Evolutionary conservation across 2,797 vertebrate species (phyloP), one percentile per base, ranked within the genome.

Genomic region (Denticeps clupeoides): DNA sequence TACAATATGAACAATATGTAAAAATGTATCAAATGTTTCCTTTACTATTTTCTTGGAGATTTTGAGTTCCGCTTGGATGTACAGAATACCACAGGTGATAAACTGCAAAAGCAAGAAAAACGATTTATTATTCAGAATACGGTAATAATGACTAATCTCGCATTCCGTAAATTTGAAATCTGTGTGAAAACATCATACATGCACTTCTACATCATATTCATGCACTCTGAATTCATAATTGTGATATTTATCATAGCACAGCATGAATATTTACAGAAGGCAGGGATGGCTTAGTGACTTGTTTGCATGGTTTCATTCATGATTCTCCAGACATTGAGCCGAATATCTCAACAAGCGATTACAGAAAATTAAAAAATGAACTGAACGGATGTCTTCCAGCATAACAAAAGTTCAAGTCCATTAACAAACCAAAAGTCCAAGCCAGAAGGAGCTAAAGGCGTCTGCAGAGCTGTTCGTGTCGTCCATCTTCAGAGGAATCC

Each of bases 21-120:
- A 1, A 31, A 19, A 37, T 33, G 45, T 16, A 9, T 23, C 1
- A 9, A 15, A 26, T 6, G 13, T 5, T 10, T 1, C 10, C 63
- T 77, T 74, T 58, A 82, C 82, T 3, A 59, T 71, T 67, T 82
- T 81, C 62, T 84, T 84, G 33, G 73, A 73, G 3, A 69, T 67
- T 10, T 62, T 71, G 37, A 67, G 59, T 18, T 79, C 77, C 24
- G 80, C 50, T 53, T 77, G 16, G 28, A 83, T 65, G 43, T 64
- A 84, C 26, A 82, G 47, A 59, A 74, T 46, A 10, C 81, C 81
- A 70, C 67, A 66, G 11, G 65, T 26, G 21, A 55, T 56, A 51
- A 72, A 77, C 82, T 83, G 49, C 2, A 46, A 57, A 45, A 57
- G 8, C 49, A 43, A 22, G 7, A 42, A 23, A 38, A 44, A 12